Evolutionary conservation across 2,888 invertebrate genomes (phyloP).

Genomic region (Coremacera marginata): DNA sequence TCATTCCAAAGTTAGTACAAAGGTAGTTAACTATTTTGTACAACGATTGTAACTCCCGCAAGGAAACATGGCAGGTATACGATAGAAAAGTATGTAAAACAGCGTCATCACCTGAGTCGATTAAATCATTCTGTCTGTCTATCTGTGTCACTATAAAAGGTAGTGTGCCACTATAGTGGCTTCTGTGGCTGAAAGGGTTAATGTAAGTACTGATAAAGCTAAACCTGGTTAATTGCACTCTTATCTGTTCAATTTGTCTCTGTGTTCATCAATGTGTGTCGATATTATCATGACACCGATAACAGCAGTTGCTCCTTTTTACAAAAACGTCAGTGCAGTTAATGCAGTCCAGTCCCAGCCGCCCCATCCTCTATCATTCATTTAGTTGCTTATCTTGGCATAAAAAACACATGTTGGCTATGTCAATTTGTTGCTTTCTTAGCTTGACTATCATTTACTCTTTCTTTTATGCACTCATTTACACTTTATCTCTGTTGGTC

Average conservation of each 20-base stretch:
- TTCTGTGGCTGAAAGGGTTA: too few relatives aligned
- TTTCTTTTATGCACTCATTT: constrained; percentile 8
- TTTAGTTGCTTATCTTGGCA: neutral
- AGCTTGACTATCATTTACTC: neutral
- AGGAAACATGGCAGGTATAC: too few relatives aligned
- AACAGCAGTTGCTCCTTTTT: constrained; percentile 27
- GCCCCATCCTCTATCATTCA: neutral
- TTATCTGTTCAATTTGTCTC: neutral
- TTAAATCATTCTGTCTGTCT: too few relatives aligned
- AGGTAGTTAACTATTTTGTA: too few relatives aligned
- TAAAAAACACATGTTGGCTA: constrained; percentile 8
- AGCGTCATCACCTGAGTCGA: too few relatives aligned
- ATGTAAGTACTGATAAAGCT: neutral
- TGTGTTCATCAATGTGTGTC: neutral
- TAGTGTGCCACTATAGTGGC: too few relatives aligned
- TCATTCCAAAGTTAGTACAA: too few relatives aligned
- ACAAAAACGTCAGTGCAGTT: neutral
- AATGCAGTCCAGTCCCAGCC: neutral
- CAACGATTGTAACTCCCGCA: too few relatives aligned
- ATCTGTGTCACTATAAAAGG: too few relatives aligned
- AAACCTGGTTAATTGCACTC: neutral
- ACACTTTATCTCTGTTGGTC: constrained; percentile 1
- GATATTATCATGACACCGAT: constrained; percentile 29
- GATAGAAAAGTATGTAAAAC: too few relatives aligned
- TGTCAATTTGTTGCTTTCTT: constrained; percentile 14